Evolutionary conservation across 2,888 invertebrate genomes (phyloP).

Genomic region (Steinernema scapterisci): DNA sequence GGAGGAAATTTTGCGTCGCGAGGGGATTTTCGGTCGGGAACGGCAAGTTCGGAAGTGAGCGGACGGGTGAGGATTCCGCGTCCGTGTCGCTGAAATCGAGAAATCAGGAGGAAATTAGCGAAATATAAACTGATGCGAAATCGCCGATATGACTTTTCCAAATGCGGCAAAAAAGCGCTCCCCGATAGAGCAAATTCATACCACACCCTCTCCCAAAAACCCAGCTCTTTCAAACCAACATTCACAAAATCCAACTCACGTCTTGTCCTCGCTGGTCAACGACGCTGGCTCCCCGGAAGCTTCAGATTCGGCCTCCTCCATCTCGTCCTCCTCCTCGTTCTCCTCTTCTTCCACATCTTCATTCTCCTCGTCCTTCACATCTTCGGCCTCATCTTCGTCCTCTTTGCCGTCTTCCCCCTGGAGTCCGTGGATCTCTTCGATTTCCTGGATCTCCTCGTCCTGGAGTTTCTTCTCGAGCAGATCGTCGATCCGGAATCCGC

Average conservation of each 20-base stretch:
- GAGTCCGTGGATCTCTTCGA: neutral
- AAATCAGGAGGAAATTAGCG: too few species aligned
- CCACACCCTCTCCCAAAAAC: neutral
- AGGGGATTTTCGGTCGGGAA: slow-evolving; percentile 3
- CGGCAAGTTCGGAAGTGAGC: neutral
- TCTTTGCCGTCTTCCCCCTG: neutral
- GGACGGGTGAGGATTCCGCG: neutral
- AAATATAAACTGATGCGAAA: too few species aligned
- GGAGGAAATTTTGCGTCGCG: slow-evolving; percentile 22
- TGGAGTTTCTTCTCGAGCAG: slow-evolving; percentile 27
- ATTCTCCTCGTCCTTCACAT: slow-evolving; percentile 1
- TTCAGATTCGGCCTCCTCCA: slow-evolving; percentile 5
- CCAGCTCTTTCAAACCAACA: neutral
- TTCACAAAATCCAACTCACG: neutral
- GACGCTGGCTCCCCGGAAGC: slow-evolving; percentile 2
- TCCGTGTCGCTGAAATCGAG: neutral
- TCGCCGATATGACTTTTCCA: too few species aligned
- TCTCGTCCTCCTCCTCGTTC: slow-evolving; percentile 10
- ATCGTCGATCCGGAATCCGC: slow-evolving; percentile 27
- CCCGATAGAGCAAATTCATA: too few species aligned
- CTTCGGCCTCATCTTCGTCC: neutral
- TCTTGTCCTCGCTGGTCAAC: neutral
- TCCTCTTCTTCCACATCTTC: neutral
- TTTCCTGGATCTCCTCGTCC: slow-evolving; percentile 18
- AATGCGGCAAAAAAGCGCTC: too few species aligned